A percentile compares a stretch with the other conserved stretches of the same genome.
phyloP scores from a whole-genome alignment of 2,113 vertebrate species.

The Actenoides hombroni region DNA sequence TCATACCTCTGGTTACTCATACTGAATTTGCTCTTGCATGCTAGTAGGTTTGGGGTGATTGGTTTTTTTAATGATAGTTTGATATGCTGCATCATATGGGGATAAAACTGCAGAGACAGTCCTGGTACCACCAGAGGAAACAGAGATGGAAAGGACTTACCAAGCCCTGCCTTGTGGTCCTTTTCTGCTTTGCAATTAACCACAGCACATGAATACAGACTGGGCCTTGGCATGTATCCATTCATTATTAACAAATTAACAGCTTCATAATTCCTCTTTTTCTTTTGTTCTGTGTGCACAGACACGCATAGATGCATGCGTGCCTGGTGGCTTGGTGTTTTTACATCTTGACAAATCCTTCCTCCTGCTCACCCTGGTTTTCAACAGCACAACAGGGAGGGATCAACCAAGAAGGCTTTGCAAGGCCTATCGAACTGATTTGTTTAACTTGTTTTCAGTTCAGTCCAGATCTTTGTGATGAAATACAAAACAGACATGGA shows the following conservation, averaged over 20 bases:
- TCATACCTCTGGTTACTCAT: not conserved
- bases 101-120: not conserved
- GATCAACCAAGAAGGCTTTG: not conserved
- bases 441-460: constrained; percentile 19
- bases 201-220: not conserved
- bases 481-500: constrained; percentile 35
- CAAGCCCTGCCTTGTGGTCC: not conserved
- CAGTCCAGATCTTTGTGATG: not conserved
- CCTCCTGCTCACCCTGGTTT: not conserved
- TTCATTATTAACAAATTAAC: constrained; percentile 29
- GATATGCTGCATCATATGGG: not conserved
- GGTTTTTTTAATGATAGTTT: not conserved
- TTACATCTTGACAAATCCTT: constrained; percentile 19
- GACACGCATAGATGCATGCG: not conserved
- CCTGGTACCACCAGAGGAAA: not conserved
- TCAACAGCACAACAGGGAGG: not conserved
- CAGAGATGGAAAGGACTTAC: not conserved
- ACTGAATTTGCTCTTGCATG: not conserved
- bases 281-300: constrained; percentile 4
- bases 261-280: not conserved
- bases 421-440: not conserved
- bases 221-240: not conserved
- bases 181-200: not conserved
- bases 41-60: not conserved
- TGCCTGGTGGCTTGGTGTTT: not conserved